Evolutionary conservation across 2,888 invertebrate genomes (phyloP).

Genomic region (Chaitophorus viminalis): DNA sequence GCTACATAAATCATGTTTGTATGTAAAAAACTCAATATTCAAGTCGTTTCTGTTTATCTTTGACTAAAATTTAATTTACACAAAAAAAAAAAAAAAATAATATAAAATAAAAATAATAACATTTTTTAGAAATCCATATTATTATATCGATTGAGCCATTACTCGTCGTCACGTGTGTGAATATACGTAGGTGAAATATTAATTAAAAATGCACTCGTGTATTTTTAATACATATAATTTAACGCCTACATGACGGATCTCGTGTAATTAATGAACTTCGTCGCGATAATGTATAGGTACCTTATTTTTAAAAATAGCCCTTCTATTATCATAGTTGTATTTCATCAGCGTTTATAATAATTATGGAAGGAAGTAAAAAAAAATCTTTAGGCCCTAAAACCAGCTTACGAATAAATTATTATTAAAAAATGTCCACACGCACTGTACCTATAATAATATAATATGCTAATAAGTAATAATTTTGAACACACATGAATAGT

Average conservation of each 20-base stretch:
- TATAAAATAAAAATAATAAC: no score
- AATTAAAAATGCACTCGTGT: constrained; percentile 37
- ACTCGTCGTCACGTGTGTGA: neutral
- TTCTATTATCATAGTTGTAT: neutral
- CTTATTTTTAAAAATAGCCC: constrained; percentile 12
- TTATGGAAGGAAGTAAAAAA: neutral
- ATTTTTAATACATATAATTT: constrained; percentile 40
- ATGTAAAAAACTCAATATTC: constrained; percentile 64
- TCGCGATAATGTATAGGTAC: neutral
- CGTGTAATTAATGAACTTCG: constrained; percentile 49
- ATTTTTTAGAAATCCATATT: neutral
- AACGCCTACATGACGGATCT: constrained; percentile 38
- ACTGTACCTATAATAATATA: neutral
- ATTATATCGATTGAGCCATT: constrained; percentile 7
- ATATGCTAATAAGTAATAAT: neutral
- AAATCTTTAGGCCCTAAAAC: neutral
- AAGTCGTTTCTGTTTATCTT: constrained; percentile 63
- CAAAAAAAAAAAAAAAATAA: neutral
- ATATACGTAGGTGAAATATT: constrained; percentile 50
- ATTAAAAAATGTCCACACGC: neutral
- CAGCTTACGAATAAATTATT: constrained; percentile 15
- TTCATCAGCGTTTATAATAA: neutral
- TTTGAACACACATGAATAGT: neutral
- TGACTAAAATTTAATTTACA: constrained; percentile 10
- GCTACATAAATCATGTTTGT: constrained; percentile 69